Percentiles rank a stretch among this genome's conserved stretches.
Evolutionary conservation across 2,797 vertebrate genomes (phyloP).

Genomic region (Allobates femoralis): DNA sequence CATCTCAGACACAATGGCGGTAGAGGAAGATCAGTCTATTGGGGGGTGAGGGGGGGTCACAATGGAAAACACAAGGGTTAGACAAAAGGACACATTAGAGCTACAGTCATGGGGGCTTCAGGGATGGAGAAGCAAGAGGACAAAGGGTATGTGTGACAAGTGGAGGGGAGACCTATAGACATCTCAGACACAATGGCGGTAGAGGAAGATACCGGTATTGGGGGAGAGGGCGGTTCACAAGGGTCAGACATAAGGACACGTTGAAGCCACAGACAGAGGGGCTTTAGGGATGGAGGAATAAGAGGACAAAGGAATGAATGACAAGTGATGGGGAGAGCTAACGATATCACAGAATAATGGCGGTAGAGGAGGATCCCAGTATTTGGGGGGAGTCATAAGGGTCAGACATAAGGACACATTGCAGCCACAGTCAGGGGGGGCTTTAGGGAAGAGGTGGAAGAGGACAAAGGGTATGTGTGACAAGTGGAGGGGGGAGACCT

Average conservation of each 20-base stretch:
- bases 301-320: background rate
- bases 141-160: too few relatives aligned
- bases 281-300: background rate
- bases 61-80: conserved; percentile 22
- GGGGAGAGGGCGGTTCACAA: conserved; percentile 12
- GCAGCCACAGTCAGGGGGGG: too few relatives aligned
- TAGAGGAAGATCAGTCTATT: background rate
- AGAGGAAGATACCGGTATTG: background rate
- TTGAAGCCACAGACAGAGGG: too few relatives aligned
- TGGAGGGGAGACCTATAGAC: too few relatives aligned
- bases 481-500: conserved; percentile 26
- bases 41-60: background rate
- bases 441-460: background rate
- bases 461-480: background rate
- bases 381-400: background rate
- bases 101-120: background rate
- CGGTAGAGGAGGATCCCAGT: background rate
- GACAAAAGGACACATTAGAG: conserved; percentile 28
- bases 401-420: too few relatives aligned
- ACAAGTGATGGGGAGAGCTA: conserved; percentile 29
- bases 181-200: background rate
- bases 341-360: conserved; percentile 30
- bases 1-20: background rate
- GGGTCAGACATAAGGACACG: conserved; percentile 38
- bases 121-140: too few relatives aligned